A percentile compares a stretch with the other conserved stretches of the same genome.
These are phyloP conservation scores for Pyrocephalus nanus DNA, from an alignment of 2,797 vertebrate genomes.

Conservation along the genomic window DNA sequence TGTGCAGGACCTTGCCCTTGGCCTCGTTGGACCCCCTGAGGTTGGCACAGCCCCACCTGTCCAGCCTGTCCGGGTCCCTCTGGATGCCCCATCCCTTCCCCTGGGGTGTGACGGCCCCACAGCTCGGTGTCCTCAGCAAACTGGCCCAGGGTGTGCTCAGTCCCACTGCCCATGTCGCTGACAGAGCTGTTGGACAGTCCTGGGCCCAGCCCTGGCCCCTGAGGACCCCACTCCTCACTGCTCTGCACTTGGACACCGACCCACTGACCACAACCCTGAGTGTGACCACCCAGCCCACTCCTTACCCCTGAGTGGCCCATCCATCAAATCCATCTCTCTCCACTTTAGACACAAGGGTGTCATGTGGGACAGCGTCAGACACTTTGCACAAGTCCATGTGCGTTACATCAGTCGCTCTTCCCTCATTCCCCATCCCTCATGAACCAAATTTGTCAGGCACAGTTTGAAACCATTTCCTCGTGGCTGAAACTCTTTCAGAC, in stretches of 20 bases:
- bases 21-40: neutral
- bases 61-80: neutral
- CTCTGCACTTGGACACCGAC: neutral
- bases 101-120: neutral
- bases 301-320: rapidly evolving
- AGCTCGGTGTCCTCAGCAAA: neutral
- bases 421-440: neutral
- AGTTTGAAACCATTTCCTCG: neutral
- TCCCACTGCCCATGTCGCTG: neutral
- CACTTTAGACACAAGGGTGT: rapidly evolving
- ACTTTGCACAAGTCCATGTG: neutral
- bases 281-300: neutral
- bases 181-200: neutral
- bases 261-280: neutral
- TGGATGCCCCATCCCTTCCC: neutral
- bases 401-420: neutral
- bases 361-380: rapidly evolving
- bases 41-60: neutral
- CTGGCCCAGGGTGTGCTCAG: neutral
- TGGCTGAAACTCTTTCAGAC: neutral
- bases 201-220: neutral
- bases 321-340: neutral
- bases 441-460: neutral
- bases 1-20: neutral
- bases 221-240: neutral